Evolutionary conservation across 2,888 invertebrate genomes (phyloP), one percentile per base, ranked within the genome.

Genomic region (Sussaba pulchella): DNA sequence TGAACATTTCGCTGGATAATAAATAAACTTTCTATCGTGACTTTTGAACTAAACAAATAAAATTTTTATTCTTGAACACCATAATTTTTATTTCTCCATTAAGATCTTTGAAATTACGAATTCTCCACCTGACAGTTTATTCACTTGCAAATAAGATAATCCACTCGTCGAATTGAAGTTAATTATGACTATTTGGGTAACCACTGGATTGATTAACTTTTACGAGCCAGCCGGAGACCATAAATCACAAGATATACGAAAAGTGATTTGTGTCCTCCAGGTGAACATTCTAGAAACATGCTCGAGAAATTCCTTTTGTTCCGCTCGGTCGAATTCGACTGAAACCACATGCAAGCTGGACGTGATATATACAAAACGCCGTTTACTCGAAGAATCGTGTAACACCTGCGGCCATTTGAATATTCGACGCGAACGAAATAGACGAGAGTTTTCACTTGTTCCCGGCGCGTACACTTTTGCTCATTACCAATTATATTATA

Each of bases 331-430:
- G 24, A 54, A 26, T 39, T 17, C 69, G 17, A 50, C 2, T 24
- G 5, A 31, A 39, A 10, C 5, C 36, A 21, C 36, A 9, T 61
- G 26, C 57, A 31, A n/a, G 57, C 57, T 63, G 69, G 43, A 31
- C 14, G 69, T 43, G n/a, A 61, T n/a, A 69, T 6, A 50, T 39
- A 52, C 41, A 3, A 19, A 36, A 41, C 12, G 36, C 12, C 59
- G 39, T 64, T 26, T 47, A 61, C 69, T n/a, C 43, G 41, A 75
- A 17, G 31, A 67, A 69, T 69, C 69, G 61, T 31, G 31, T 21
- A 76, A 45, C 76, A 76, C 76, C 76, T 76, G 76, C 76, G 17
- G 43, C 54, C 54, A 54, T 64, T 70, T 76, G 63, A 76, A 76
- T 76, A 76, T 76, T 70, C 76, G 69, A 52, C 69, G 63, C 76